These are phyloP conservation scores for Chrysolina americana DNA, from an alignment of 2,888 invertebrate species.

Conservation along the genomic window DNA sequence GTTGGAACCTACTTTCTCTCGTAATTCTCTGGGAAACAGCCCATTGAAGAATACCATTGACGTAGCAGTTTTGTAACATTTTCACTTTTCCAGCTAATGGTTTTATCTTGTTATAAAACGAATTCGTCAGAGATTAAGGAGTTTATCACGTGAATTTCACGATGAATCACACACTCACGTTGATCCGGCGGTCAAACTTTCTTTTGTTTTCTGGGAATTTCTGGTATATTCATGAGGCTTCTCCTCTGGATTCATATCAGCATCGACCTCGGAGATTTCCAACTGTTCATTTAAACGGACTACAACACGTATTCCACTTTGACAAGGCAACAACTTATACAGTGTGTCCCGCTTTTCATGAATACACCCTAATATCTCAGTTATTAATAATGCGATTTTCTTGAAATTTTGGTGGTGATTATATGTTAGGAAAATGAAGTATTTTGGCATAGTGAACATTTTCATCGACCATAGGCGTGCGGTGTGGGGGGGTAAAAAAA, in stretches of 20 bases:
- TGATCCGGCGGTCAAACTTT: not conserved
- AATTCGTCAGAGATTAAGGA: not conserved
- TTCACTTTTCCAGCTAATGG: constrained; percentile 9
- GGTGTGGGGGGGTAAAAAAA: too few relatives aligned
- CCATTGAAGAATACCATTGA: constrained; percentile 2
- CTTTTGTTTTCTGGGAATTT: constrained; percentile 8
- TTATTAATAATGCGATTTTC: too few relatives aligned
- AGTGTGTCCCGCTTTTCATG: too few relatives aligned
- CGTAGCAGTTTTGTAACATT: constrained; percentile 1
- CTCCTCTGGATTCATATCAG: not conserved
- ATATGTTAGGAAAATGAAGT: too few relatives aligned
- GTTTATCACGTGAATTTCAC: not conserved
- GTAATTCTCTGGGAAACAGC: constrained; percentile 1
- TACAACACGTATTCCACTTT: too few relatives aligned
- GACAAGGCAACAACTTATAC: too few relatives aligned
- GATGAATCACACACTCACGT: not conserved
- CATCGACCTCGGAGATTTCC: not conserved
- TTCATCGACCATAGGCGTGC: too few relatives aligned
- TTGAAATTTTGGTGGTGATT: too few relatives aligned
- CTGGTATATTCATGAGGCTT: constrained; percentile 19
- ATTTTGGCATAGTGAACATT: too few relatives aligned
- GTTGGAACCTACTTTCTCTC: constrained; percentile 10
- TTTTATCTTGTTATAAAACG: not conserved
- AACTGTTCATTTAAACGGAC: too few relatives aligned
- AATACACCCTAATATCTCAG: too few relatives aligned